Base-by-base conservation (phyloP, 1,140 invertebrate species). In the Ips typographus region DNA sequence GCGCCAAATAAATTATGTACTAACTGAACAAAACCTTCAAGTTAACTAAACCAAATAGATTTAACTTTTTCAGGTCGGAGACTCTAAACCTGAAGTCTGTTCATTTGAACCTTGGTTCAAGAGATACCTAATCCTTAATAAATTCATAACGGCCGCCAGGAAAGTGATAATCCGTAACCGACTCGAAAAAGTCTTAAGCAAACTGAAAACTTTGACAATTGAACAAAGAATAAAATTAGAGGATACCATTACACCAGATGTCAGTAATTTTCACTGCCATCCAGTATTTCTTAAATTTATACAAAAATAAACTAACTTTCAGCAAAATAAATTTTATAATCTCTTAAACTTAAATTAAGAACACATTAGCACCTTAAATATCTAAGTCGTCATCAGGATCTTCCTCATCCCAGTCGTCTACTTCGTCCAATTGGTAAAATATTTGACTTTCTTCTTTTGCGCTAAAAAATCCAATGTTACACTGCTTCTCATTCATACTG, bases 321-420 rank as follows among this genome's bases (percentile, higher is more conserved):
- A 49, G 22, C 44, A 8, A 8, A 49, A 49, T 49, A 49, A 49
- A 2, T 8, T 49, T 49, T 8, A 49, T 49, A 22, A 22, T 22
- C 22, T 22, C 22, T 22, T 22, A 22, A 22, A 22, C 22, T 22
- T 22, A n/a, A n/a, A 56, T 43, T 60, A 41, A 6, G 5, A 42
- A n/a, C 4, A 56, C 22, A 1, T 22, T 56, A 37, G 44, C 40
- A 39, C 22, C 52, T 52, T 78, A 86, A 74, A 87, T 84, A 80
- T 86, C 83, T 63, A 87, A 78, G 74, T 87, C 86, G 77, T 87
- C 85, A 83, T 87, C 86, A 7, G 86, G 86, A 77, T 87, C 86
- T 79, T 87, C 86, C 75, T 85, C 86, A 77, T 87, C 86, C 85
- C 85, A 87, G 73, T 86, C 86, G 78, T 86, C 85, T 3, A 82